These are phyloP conservation scores for Oxystoma pomonae DNA, from an alignment of 2,888 invertebrate genomes.

Conservation along the genomic window DNA sequence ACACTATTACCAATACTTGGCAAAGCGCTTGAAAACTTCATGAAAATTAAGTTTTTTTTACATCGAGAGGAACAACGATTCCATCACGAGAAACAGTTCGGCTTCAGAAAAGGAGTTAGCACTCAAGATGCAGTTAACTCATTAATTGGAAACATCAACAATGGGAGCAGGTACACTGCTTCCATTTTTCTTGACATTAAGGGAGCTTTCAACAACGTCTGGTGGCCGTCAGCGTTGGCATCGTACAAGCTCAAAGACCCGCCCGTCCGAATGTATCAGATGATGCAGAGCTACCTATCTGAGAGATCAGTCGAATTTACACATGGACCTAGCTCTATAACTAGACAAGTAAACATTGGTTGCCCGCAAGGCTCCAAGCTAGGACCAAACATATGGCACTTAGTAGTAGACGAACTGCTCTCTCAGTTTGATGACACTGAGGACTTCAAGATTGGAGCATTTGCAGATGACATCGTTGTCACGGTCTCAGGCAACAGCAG, in stretches of 20 bases:
- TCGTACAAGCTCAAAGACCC: neutral
- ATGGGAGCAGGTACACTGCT: slow-evolving; percentile 3
- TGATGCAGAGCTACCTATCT: slow-evolving; percentile 9
- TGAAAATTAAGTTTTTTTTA: neutral
- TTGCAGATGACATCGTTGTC: slow-evolving; percentile 1
- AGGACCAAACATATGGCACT: neutral
- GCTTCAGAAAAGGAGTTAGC: neutral
- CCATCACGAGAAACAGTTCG: neutral
- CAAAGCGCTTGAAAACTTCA: neutral
- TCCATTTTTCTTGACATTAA: slow-evolving; percentile 10
- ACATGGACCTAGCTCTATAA: neutral
- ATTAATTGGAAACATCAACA: neutral
- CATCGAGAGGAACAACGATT: neutral
- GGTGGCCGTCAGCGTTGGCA: slow-evolving; percentile 10
- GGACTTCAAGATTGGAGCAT: neutral
- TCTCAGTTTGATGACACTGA: neutral
- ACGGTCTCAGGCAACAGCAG: neutral
- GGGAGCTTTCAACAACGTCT: slow-evolving; percentile 15
- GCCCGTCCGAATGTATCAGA: neutral
- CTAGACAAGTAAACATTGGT: neutral
- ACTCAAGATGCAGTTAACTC: neutral
- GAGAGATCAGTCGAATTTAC: neutral
- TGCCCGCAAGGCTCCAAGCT: slow-evolving; percentile 5
- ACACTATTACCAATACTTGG: neutral
- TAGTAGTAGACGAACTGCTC: neutral